These are phyloP conservation scores for Caenorhabditis wallacei DNA, from an alignment of 2,888 invertebrate species.

Conservation along the genomic window DNA sequence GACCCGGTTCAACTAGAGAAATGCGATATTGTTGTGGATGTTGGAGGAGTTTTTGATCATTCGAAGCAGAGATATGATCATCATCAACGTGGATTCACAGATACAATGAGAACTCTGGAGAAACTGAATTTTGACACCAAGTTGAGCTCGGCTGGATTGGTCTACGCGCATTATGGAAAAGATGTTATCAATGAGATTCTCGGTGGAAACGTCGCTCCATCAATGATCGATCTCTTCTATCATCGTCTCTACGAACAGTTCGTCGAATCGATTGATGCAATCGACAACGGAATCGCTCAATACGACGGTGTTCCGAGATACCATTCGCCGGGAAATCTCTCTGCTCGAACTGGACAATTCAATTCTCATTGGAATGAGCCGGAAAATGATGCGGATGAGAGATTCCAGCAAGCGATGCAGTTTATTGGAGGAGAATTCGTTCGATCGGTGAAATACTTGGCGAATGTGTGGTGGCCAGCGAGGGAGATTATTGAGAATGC, in stretches of 20 bases:
- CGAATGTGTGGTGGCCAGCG: conserved; percentile 91
- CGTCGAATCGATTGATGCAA: conserved; percentile 95
- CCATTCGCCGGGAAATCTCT: conserved; percentile 74
- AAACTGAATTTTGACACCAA: conserved; percentile 85
- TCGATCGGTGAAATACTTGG: conserved; percentile 87
- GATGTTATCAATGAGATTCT: conserved; percentile 86
- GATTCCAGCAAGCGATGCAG: conserved; percentile 83
- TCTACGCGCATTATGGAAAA: conserved; percentile 93
- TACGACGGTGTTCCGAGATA: conserved; percentile 80
- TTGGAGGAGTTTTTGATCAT: conserved; percentile 92
- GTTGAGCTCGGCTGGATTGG: conserved; percentile 93
- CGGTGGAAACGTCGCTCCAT: conserved; percentile 42
- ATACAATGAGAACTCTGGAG: conserved; percentile 83
- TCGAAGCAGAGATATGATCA: conserved; percentile 91
- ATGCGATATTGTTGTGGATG: conserved; percentile 96
- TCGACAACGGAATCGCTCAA: conserved; percentile 94
- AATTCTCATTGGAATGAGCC: conserved; percentile 91
- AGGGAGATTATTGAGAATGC: conserved; percentile 89
- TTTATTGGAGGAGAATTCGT: conserved; percentile 87
- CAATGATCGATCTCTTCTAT: conserved; percentile 83
- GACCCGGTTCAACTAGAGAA: conserved; percentile 87
- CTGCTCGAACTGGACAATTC: conserved; percentile 87
- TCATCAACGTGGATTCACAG: conserved; percentile 88
- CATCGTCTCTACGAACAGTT: conserved; percentile 90
- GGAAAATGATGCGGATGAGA: conserved; percentile 85